These are phyloP conservation scores for Fringilla coelebs DNA, from an alignment of 2,797 vertebrate species.

Conservation along the genomic window DNA sequence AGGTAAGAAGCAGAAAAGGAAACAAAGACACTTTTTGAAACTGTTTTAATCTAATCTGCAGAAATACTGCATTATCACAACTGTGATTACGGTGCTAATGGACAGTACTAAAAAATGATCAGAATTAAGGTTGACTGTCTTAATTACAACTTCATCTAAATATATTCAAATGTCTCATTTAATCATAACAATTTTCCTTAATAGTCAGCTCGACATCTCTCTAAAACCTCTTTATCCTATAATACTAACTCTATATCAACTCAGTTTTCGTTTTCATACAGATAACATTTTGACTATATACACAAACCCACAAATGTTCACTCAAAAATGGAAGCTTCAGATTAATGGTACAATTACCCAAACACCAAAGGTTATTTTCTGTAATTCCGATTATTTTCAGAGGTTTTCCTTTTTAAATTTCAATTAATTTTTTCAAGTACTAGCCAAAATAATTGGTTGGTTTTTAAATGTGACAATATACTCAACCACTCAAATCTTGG, in stretches of 20 bases:
- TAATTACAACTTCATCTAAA: background rate
- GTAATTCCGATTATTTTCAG: background rate
- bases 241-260: background rate
- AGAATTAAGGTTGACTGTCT: background rate
- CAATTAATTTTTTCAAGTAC: background rate
- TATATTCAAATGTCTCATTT: background rate
- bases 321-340: background rate
- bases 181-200: background rate
- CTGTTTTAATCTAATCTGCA: background rate
- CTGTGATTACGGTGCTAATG: background rate
- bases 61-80: background rate
- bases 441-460: background rate
- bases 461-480: background rate
- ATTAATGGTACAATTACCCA: background rate
- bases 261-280: background rate
- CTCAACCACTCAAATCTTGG: background rate
- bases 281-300: background rate
- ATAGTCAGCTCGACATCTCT: background rate
- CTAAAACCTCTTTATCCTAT: background rate
- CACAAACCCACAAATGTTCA: background rate
- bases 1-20: background rate
- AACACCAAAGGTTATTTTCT: background rate
- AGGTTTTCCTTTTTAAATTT: background rate
- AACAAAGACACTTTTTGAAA: background rate
- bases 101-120: background rate